Percentiles rank a stretch among this genome's conserved stretches.
Evolutionary conservation across 2,888 invertebrate species (phyloP).

Genomic region (Acholoe squamosa): DNA sequence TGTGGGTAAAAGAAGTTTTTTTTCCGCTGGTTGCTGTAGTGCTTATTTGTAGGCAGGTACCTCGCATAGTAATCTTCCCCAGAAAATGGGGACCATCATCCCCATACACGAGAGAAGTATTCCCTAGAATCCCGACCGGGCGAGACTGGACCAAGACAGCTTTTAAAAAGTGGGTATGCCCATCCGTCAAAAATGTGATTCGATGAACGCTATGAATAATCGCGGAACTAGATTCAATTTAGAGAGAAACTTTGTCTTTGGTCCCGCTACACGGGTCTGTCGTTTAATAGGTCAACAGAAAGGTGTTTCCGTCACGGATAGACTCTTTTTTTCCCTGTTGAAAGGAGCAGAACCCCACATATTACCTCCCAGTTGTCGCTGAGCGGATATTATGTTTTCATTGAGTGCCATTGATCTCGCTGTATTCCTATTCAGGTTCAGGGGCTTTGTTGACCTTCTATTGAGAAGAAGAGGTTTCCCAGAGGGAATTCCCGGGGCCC

Average conservation of each 20-base stretch:
- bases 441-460: conserved; percentile 65
- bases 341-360: neutral
- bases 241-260: neutral
- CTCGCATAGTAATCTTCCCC: too few species aligned
- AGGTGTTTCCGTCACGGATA: conserved; percentile 47
- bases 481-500: conserved; percentile 62
- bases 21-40: too few species aligned
- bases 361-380: conserved; percentile 48
- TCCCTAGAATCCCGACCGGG: too few species aligned
- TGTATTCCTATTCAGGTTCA: conserved; percentile 43
- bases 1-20: too few species aligned
- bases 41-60: too few species aligned
- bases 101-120: too few species aligned
- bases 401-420: conserved; percentile 55
- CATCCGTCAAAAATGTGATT: neutral
- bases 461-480: conserved; percentile 64
- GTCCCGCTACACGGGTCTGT: neutral
- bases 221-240: neutral
- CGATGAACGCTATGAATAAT: neutral
- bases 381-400: conserved; percentile 60
- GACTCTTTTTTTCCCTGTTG: neutral
- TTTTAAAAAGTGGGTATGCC: neutral
- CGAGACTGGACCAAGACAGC: neutral
- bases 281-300: conserved; percentile 21
- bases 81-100: too few species aligned